Conservation (phyloP, 2,113 vertebrate genomes). For the Equus przewalskii region DNA sequence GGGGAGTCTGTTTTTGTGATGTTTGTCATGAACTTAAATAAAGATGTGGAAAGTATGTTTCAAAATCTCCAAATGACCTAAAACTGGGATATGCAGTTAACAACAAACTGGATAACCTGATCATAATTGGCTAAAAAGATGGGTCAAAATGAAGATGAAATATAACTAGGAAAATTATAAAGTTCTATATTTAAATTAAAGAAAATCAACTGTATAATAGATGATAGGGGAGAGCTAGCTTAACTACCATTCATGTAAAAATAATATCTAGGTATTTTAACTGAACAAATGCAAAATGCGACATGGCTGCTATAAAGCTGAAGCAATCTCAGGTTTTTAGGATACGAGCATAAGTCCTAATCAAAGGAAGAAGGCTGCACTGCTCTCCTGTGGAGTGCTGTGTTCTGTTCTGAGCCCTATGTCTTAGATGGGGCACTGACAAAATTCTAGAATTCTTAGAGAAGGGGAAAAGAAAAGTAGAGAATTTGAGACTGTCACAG, state of each 20-base stretch:
- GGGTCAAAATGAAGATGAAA: conserved; percentile 51
- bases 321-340: neutral
- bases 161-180: neutral
- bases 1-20: neutral
- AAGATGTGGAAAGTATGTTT: neutral
- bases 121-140: neutral
- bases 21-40: neutral
- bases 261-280: neutral
- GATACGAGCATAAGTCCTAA: neutral
- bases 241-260: neutral
- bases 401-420: neutral
- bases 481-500: neutral
- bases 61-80: neutral
- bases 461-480: neutral
- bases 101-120: neutral
- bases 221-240: neutral
- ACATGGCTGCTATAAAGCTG: neutral
- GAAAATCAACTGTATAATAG: neutral
- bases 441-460: conserved; percentile 42
- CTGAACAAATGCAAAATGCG: neutral
- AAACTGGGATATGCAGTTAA: neutral
- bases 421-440: neutral
- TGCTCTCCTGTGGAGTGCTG: neutral
- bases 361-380: neutral
- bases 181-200: neutral